Conservation (phyloP, 2,113 vertebrate species). For the Catharus bicknelli region DNA sequence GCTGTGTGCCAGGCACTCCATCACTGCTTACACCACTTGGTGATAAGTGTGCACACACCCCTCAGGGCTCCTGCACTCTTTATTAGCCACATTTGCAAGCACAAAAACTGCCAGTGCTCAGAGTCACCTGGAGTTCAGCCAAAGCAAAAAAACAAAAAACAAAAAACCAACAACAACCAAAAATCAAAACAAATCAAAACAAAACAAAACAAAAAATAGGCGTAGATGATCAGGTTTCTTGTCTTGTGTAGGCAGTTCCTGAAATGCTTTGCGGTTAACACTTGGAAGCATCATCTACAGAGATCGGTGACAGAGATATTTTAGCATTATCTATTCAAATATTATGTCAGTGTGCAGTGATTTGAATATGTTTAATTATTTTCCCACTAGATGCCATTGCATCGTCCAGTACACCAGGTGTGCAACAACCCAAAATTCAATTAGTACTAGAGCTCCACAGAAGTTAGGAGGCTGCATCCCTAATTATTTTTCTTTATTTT, state of each 20-base stretch:
- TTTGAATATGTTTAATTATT: not conserved
- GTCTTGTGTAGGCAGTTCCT: not conserved
- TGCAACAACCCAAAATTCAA: not conserved
- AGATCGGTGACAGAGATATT: not conserved
- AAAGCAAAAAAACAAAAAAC: not conserved
- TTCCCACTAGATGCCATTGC: not conserved
- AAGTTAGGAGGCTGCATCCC: not conserved
- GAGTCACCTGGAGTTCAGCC: not conserved
- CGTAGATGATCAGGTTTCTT: not conserved
- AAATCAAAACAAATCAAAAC: fast-evolving
- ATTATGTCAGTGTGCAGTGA: not conserved
- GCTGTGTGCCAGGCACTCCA: not conserved
- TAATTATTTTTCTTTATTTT: fast-evolving
- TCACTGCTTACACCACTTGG: not conserved
- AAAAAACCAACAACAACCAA: not conserved
- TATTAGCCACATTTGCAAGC: not conserved
- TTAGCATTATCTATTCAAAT: not conserved
- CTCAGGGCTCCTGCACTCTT: not conserved
- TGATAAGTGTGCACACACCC: not conserved
- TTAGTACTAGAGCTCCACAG: not conserved
- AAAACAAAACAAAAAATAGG: not conserved
- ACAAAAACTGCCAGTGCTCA: not conserved
- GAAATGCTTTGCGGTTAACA: not conserved
- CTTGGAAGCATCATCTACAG: not conserved
- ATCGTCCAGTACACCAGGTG: not conserved